Conservation (phyloP, 2,113 vertebrate genomes). For the Cynoglossus semilaevis region DNA sequence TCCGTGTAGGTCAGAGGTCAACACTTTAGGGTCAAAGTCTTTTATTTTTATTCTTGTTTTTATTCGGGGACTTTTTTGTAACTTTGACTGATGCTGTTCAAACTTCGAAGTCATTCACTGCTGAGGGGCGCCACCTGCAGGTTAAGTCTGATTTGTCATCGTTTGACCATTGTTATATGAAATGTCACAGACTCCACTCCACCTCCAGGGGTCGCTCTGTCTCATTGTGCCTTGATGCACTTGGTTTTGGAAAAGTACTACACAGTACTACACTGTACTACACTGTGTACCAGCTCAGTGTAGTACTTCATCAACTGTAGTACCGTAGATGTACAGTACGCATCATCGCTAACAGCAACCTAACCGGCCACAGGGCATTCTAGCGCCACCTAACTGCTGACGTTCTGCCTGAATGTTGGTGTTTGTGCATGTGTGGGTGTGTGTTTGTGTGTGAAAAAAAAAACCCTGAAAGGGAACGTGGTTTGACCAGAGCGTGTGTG, state of each 20-base stretch:
- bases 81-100: constrained; percentile 60
- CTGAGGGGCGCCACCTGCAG: constrained; percentile 36
- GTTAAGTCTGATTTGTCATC: constrained; percentile 15
- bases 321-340: constrained; percentile 59
- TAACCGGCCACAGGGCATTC: constrained; percentile 56
- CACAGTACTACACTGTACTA: no score
- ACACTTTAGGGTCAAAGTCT: constrained; percentile 29
- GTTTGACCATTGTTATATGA: constrained; percentile 48
- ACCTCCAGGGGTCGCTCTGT: constrained; percentile 67
- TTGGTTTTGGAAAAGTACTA: constrained; percentile 65
- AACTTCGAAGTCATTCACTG: constrained; percentile 64
- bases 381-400: constrained; percentile 68
- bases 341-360: constrained; percentile 60
- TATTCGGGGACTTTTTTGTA: constrained; percentile 25
- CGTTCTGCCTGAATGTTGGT: constrained; percentile 62
- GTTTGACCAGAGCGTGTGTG: constrained; percentile 28
- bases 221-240: constrained; percentile 78
- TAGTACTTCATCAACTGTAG: constrained; percentile 54
- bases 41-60: constrained; percentile 1
- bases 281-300: constrained; percentile 60
- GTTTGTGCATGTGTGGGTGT: constrained; percentile 39
- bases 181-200: constrained; percentile 55
- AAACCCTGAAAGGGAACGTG: constrained; percentile 62
- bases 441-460: constrained; percentile 18
- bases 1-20: constrained; percentile 27